A percentile compares a stretch with the other conserved stretches of the same genome.
Evolutionary conservation across 92 coral and sea anemone species (phyloP).

Genomic region (Zoanthus solanderi): DNA sequence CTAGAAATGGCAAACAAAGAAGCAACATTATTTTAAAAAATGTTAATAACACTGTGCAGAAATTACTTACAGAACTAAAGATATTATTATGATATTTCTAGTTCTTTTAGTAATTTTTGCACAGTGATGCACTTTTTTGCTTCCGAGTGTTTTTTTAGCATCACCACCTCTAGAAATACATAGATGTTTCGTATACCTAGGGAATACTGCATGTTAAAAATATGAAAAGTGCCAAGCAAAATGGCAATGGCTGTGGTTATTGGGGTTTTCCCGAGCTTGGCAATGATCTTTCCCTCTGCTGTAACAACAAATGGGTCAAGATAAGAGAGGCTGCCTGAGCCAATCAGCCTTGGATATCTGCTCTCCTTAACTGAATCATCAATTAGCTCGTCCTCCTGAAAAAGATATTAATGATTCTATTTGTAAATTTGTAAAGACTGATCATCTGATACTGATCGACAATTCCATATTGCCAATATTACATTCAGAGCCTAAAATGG

Average conservation of each 20-base stretch:
- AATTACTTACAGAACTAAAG: no score
- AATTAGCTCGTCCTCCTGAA: constrained; percentile 53
- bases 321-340: constrained; percentile 33
- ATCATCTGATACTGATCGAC: background rate
- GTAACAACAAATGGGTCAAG: constrained; percentile 49
- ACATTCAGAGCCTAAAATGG: constrained; percentile 64
- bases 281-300: constrained; percentile 44
- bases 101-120: no score
- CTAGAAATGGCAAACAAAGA: no score
- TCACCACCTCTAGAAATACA: no score
- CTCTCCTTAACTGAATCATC: constrained; percentile 42
- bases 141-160: no score
- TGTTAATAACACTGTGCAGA: no score
- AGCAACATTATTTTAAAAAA: no score
- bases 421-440: background rate
- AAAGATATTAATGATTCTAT: constrained; percentile 18
- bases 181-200: no score
- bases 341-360: constrained; percentile 33
- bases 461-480: constrained; percentile 20
- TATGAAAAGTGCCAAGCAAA: no score
- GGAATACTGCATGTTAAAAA: no score
- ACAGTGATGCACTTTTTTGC: no score
- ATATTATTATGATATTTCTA: no score
- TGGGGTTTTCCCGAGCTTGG: constrained; percentile 5
- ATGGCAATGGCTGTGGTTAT: background rate